A percentile compares a stretch with the other conserved stretches of the same genome.
Evolutionary conservation across 2,888 invertebrate genomes (phyloP).

Genomic region (Pseudococcus jackbeardsleyi): DNA sequence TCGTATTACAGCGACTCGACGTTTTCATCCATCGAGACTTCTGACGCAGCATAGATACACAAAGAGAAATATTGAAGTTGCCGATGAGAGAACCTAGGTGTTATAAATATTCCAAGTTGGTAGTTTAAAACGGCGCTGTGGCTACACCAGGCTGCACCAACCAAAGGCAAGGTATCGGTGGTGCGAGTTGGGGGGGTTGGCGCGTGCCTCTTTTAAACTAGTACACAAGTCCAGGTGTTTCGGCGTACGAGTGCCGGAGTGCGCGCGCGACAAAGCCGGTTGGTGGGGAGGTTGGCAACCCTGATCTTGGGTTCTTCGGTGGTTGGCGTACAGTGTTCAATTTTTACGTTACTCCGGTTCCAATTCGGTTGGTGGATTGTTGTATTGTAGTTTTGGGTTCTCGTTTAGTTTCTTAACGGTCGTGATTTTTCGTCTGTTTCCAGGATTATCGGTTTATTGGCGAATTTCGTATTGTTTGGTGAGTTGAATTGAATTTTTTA

Average conservation of each 20-base stretch:
- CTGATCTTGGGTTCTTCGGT: conserved; percentile 38
- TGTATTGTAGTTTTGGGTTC: conserved; percentile 29
- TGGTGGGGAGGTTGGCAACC: conserved; percentile 63
- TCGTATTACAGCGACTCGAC: not conserved
- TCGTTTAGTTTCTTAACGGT: conserved; percentile 10
- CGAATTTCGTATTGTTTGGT: not conserved
- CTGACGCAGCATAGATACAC: conserved; percentile 26
- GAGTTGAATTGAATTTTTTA: conserved; percentile 2
- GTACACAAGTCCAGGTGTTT: conserved; percentile 58
- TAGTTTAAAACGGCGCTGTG: conserved; percentile 44
- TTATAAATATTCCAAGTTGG: conserved; percentile 61
- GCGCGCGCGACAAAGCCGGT: conserved; percentile 63
- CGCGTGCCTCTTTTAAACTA: conserved; percentile 64
- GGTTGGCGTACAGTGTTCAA: not conserved
- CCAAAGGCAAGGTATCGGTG: not conserved
- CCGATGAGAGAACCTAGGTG: conserved; percentile 62
- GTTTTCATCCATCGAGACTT: not conserved
- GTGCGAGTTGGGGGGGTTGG: conserved; percentile 56
- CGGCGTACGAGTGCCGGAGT: conserved; percentile 58
- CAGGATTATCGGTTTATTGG: conserved; percentile 34
- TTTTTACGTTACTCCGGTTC: conserved; percentile 34
- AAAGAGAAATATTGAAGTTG: conserved; percentile 57
- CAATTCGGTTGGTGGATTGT: conserved; percentile 53
- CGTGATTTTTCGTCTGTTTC: conserved; percentile 53
- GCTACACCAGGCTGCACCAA: not conserved